These are phyloP conservation scores for Ormyrus labotus DNA, from an alignment of 2,888 invertebrate genomes.

Conservation along the genomic window DNA sequence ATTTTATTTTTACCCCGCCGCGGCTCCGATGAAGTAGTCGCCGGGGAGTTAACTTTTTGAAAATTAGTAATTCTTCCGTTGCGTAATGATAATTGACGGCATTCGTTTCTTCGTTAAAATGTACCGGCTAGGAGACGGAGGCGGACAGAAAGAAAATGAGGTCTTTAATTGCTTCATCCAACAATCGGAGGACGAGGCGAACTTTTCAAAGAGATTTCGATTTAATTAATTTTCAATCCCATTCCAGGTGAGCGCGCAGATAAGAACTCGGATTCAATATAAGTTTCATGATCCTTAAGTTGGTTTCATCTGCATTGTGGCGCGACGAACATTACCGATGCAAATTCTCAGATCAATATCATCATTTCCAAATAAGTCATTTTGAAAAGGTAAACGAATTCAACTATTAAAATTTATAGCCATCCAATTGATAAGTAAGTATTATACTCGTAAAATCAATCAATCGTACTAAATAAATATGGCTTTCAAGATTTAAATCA, in stretches of 20 bases:
- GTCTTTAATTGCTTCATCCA: conserved; percentile 40
- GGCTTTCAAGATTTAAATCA: no score
- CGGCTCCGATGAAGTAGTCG: not conserved
- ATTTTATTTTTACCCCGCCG: conserved; percentile 20
- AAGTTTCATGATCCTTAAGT: conserved; percentile 25
- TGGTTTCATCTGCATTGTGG: not conserved
- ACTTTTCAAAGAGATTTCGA: conserved; percentile 36
- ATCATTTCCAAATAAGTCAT: no score
- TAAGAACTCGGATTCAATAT: conserved; percentile 2
- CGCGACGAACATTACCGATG: not conserved
- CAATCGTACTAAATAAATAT: no score
- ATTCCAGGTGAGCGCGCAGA: conserved; percentile 3
- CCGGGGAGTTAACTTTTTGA: not conserved
- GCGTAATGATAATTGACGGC: not conserved
- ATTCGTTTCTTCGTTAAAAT: conserved; percentile 2
- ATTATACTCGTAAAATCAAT: no score
- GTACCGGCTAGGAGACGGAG: not conserved
- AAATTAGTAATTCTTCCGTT: not conserved
- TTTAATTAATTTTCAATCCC: conserved; percentile 47
- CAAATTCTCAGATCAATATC: not conserved
- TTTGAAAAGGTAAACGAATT: no score
- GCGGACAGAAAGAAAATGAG: conserved; percentile 8
- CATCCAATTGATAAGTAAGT: no score
- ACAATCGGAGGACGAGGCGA: conserved; percentile 25
- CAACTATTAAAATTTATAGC: no score